Base-by-base conservation (phyloP, 2,113 vertebrate genomes). In the Bungarus multicinctus region DNA sequence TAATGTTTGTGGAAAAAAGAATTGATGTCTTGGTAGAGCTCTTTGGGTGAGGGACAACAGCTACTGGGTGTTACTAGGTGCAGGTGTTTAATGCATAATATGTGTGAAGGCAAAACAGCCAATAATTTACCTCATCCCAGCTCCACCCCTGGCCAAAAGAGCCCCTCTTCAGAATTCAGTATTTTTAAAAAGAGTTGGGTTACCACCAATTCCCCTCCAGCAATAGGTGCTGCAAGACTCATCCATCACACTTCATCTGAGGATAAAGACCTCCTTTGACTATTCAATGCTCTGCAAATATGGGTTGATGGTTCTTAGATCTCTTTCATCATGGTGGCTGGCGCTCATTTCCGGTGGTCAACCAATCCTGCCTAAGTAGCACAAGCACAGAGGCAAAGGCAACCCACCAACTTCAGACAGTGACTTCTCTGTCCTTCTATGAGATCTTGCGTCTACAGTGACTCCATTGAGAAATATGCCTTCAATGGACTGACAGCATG, bases 391-490 rank as follows among this genome's bases (percentile, higher is more conserved):
- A 94, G 39, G 91, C 93, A 93, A 90, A 30, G 81, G 90, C 64
- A 95, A 92, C 50, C 92, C 92, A 89, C 34, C 69, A 89, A 94
- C n/a, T 69, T 57, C 0, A 3, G 88, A 95, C 94, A 85, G 6
- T 53, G 90, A 95, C 85, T 92, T 85, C 92, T 9, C 90, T 94
- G 86, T 90, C 81, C 74, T 88, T 81, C 58, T 23, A 57, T 47
- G 91, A 89, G 34, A 88, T 94, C 93, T 0, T 5, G 89, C 69
- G 88, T 3, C 23, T 96, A 52, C 92, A 91, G 93, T 94, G 91
- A 81, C 90, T 96, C 95, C 94, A 30, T 88, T 92, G 96, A 95
- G 5, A 95, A 57, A 95, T 87, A n/a, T 92, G 92, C 93, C 90
- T n/a, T 89, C 89, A 90, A 92, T 96, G 94, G 90, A 94, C 95